These are phyloP conservation scores for Distichodus sexfasciatus DNA, from an alignment of 2,797 vertebrate genomes.

Conservation along the genomic window DNA sequence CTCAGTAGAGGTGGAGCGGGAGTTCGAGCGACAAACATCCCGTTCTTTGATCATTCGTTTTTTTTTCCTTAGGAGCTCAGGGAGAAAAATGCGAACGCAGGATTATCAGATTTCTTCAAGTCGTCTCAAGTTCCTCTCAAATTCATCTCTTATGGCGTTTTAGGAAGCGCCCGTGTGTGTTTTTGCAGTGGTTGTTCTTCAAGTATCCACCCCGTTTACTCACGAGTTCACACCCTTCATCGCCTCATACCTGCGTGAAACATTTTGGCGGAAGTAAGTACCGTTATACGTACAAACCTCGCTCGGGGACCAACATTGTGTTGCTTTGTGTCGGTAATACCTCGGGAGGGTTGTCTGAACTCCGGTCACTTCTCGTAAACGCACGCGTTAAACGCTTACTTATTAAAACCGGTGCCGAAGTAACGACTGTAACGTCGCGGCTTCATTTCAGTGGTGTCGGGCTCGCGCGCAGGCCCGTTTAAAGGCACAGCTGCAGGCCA, in stretches of 20 bases:
- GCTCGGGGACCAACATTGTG: background rate
- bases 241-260: conserved; percentile 24
- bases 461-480: background rate
- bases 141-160: background rate
- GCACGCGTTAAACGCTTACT: no score
- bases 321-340: no score
- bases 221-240: conserved; percentile 36
- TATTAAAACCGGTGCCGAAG: no score
- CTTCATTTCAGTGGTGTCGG: background rate
- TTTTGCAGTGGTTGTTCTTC: background rate
- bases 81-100: conserved; percentile 13
- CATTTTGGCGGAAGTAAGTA: conserved; percentile 42
- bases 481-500: background rate
- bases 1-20: background rate
- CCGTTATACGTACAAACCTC: conserved; percentile 31
- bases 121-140: conserved; percentile 11
- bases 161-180: background rate
- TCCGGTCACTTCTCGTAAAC: no score
- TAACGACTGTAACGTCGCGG: no score
- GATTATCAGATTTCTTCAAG: background rate
- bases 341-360: no score
- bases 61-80: conserved; percentile 6
- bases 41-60: background rate
- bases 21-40: background rate
- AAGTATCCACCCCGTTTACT: no score